phyloP scores from a whole-genome alignment of 2,888 invertebrate genomes.

The Drosophila macrospina region DNA sequence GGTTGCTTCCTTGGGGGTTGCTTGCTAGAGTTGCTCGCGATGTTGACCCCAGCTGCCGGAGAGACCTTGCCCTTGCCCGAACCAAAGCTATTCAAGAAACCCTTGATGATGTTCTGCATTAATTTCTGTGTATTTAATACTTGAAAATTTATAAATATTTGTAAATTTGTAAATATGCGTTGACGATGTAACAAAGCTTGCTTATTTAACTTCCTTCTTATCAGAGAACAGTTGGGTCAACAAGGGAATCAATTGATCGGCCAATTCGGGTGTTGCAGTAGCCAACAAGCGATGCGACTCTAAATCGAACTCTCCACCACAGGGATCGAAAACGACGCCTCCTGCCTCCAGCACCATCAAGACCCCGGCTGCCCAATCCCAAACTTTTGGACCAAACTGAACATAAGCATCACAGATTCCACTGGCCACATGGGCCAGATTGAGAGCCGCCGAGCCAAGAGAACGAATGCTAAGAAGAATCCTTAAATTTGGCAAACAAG shows the following conservation, averaged over 20 bases:
- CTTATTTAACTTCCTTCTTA: background rate
- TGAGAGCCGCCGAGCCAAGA: slow-evolving; percentile 96
- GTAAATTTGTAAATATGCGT: background rate
- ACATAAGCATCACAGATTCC: slow-evolving; percentile 96
- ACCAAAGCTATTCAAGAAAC: background rate
- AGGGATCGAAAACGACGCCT: slow-evolving; percentile 94
- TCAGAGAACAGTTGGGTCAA: slow-evolving; percentile 25
- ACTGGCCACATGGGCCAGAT: slow-evolving; percentile 96
- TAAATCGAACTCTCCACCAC: slow-evolving; percentile 92
- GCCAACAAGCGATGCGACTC: slow-evolving; percentile 92
- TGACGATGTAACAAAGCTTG: slow-evolving; percentile 5
- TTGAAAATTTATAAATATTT: slow-evolving; percentile 10
- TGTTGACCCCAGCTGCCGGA: background rate
- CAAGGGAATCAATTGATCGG: slow-evolving; percentile 85
- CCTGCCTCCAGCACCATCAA: slow-evolving; percentile 96
- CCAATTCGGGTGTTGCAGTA: slow-evolving; percentile 89
- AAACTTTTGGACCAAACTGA: slow-evolving; percentile 94
- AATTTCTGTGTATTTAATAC: background rate
- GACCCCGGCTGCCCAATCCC: slow-evolving; percentile 95
- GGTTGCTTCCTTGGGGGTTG: background rate
- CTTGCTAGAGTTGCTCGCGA: background rate
- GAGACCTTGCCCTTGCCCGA: background rate
- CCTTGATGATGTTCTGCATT: slow-evolving; percentile 34
- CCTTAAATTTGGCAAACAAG: background rate
- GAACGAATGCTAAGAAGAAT: slow-evolving; percentile 88